A percentile compares a stretch with the other conserved stretches of the same genome.
Conservation (phyloP, 2,113 vertebrate genomes). For the Haplotaxodon microlepis region DNA sequence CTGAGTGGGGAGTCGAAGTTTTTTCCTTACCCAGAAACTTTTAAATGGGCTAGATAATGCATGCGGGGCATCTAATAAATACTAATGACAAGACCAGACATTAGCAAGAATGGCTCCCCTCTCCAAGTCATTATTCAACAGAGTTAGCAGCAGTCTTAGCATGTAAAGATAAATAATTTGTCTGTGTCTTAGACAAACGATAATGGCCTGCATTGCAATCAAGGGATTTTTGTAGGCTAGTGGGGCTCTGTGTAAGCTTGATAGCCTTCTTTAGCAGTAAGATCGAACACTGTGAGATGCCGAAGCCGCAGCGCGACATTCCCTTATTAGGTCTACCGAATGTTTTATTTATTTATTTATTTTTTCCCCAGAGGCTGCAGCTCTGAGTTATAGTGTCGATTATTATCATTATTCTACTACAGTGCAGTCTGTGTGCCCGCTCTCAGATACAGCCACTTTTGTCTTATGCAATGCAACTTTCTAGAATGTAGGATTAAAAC, state of each 20-base stretch:
- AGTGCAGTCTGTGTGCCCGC: neutral
- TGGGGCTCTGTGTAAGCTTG: neutral
- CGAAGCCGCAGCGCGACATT: neutral
- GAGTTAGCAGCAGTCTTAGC: conserved; percentile 31
- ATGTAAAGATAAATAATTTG: conserved; percentile 38
- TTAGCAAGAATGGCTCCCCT: conserved; percentile 33
- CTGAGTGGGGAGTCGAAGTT: conserved; percentile 8
- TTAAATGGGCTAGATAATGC: conserved; percentile 54
- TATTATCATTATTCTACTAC: conserved; percentile 16
- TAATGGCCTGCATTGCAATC: conserved; percentile 45
- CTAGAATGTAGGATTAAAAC: neutral
- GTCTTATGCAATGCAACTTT: neutral
- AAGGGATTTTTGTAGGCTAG: conserved; percentile 29
- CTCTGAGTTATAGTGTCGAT: conserved; percentile 15
- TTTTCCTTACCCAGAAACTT: conserved; percentile 29
- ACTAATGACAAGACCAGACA: conserved; percentile 54
- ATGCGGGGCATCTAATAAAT: conserved; percentile 49
- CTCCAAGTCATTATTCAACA: conserved; percentile 42
- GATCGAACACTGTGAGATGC: neutral
- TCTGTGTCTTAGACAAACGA: conserved; percentile 48
- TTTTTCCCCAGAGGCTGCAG: neutral
- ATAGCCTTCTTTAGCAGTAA: neutral
- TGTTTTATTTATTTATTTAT: neutral
- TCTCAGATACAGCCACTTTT: neutral
- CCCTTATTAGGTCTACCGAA: conserved; percentile 1